A percentile compares a stretch with the other conserved stretches of the same genome.
These are phyloP conservation scores for Cheilosia scutellata DNA, from an alignment of 2,888 invertebrate species.

Conservation along the genomic window DNA sequence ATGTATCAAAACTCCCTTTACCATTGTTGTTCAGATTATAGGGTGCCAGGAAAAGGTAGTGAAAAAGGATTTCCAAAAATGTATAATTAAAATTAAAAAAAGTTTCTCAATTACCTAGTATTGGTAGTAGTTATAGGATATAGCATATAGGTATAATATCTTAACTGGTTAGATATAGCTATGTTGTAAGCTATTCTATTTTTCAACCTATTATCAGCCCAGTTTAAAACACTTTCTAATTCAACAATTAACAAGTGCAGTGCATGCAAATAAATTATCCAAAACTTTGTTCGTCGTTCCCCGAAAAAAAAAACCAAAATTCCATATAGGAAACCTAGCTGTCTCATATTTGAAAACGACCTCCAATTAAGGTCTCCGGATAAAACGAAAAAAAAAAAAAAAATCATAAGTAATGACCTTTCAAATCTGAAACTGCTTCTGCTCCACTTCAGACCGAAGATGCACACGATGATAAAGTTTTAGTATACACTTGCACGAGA, in stretches of 20 bases:
- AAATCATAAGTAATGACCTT: slow-evolving; percentile 54
- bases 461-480: slow-evolving; percentile 45
- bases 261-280: slow-evolving; percentile 3
- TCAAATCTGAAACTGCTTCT: slow-evolving; percentile 38
- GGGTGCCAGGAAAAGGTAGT: too few species aligned
- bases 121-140: too few species aligned
- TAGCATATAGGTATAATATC: too few species aligned
- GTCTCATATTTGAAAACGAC: slow-evolving; percentile 5
- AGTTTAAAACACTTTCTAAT: neutral
- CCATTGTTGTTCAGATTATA: too few species aligned
- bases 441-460: slow-evolving; percentile 54
- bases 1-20: too few species aligned
- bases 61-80: too few species aligned
- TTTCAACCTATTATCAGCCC: neutral
- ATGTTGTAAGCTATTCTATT: neutral
- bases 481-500: slow-evolving; percentile 4
- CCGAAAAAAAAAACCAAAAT: neutral
- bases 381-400: slow-evolving; percentile 7
- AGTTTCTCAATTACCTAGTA: too few species aligned
- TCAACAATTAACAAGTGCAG: neutral
- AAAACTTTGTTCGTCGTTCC: neutral
- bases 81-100: too few species aligned
- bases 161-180: too few species aligned
- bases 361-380: slow-evolving; percentile 30
- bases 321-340: neutral